Base-by-base conservation (phyloP, 2,888 invertebrate genomes). In the Drosophila neoperkinsi region DNA sequence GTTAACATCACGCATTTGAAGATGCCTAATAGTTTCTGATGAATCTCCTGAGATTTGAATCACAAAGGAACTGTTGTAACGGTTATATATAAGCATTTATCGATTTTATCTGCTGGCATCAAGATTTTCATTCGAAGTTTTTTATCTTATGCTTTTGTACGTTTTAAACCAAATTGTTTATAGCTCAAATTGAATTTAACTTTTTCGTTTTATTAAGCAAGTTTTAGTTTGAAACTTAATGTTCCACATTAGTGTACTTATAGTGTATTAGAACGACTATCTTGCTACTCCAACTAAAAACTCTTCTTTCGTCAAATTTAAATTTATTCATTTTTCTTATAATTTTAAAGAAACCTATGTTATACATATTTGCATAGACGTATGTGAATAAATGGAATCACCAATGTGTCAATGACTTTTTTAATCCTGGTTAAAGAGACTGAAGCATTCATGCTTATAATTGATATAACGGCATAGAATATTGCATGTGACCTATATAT, bases 401-500 rank as follows among this genome's bases (percentile, higher is more conserved):
- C 4, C 30, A 57, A 31, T 43, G 25, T 57, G 43, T 31, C 21
- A 30, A 11, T 11, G 43, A 43, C 31, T 18, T 10, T 31, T 25
- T 31, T 16, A 57, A 57, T 57, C 30, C 5, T 21, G 6, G 28
- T 30, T 56, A 56, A 28, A 56, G 16, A 41, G 10, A 4, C 11
- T 21, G 6, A 30, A 43, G 6, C 41, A 2, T 57, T 43, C 57
- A 30, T 57, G 30, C 41, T 21, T 10, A 16, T 21, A 43, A 41
- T 41, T 41, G 10, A 31, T 21, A n/a, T 7, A 55, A 28, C 18
- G 56, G 10, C 30, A 30, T 16, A 16, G 30, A 21, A 57, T 57
- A 57, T 57, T 43, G 57, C 57, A 57, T 57, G 57, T 57, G 57
- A 57, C 57, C 57, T 31, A 57, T 43, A 18, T 57, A n/a, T 56